Evolutionary conservation across 2,113 vertebrate genomes (phyloP), one percentile per base, ranked within the genome.

Genomic region (Rhodinocichla rosea): DNA sequence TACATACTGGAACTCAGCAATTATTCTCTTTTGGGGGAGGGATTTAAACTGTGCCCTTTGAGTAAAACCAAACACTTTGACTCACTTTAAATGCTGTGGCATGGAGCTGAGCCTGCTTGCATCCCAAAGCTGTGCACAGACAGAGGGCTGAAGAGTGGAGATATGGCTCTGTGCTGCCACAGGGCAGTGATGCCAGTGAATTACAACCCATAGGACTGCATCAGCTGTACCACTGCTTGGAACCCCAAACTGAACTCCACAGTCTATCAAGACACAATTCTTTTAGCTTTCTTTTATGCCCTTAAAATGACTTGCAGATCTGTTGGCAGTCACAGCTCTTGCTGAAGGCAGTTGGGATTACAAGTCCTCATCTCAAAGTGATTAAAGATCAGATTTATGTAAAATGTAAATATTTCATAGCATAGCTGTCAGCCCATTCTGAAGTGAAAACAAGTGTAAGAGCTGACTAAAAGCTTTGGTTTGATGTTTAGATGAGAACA

Each of bases 331-430:
- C 67, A 55, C 28, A 85, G 35, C 20, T 53, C 45, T 57, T 85
- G 74, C 75, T 87, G 81, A 77, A 95, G 50, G 63, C 71, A 59
- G 39, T 30, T 85, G 42, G 33, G 71, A 65, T 79, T 59, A 33
- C 42, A 88, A 80, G 47, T 55, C 19, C 52, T 87, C 55, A 35
- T 81, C 67, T 80, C 42, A 63, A 77, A 91, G 50, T 92, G 63
- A 94, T 92, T 93, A 87, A 83, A 86, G 64, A 83, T 71, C 56
- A 63, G 39, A 30, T 93, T 80, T 67, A 21, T 74, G 75, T 90
- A 62, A 93, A 90, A 93, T 28, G 8, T 90, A 86, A 95, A 93
- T 83, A 89, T 95, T 95, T 87, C 68, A 78, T 88, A 74, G 37
- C 24, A 18, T 37, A 89, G 13, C 24, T 87, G 67, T 91, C 73